Conservation (phyloP, 2,113 vertebrate genomes). For the Oxyura jamaicensis region DNA sequence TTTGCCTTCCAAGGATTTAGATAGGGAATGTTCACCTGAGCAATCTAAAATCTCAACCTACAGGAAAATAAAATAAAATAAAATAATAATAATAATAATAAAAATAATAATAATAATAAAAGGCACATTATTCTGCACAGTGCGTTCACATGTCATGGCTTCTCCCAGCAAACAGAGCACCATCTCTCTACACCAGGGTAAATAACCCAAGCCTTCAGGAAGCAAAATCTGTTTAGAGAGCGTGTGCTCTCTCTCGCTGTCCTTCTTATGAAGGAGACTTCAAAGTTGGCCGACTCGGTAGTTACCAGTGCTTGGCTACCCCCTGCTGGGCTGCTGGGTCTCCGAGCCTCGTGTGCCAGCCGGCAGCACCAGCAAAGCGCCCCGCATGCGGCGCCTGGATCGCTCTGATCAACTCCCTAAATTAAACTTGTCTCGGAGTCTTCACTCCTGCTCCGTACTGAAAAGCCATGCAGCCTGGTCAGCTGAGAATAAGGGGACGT, state of each 20-base stretch:
- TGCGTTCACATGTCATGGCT: rapidly evolving
- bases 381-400: constrained; percentile 1
- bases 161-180: not conserved
- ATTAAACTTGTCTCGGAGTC: not conserved
- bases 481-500: not conserved
- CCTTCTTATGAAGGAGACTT: not conserved
- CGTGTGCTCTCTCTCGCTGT: not conserved
- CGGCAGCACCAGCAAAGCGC: not conserved
- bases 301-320: constrained; percentile 90
- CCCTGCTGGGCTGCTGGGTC: constrained; percentile 88
- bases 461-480: not conserved
- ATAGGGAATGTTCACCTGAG: constrained; percentile 35
- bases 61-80: too few relatives aligned
- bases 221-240: not conserved
- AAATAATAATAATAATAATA: not conserved
- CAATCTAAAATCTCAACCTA: not conserved
- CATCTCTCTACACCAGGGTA: not conserved
- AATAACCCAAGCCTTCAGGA: not conserved
- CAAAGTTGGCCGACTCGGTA: constrained; percentile 18
- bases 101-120: too few relatives aligned
- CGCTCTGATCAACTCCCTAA: not conserved
- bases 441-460: not conserved
- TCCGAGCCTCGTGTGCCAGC: constrained; percentile 29
- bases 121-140: not conserved
- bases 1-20: not conserved